These are phyloP conservation scores for Apodemus agrarius DNA, from an alignment of 2,797 vertebrate species.

Conservation along the genomic window DNA sequence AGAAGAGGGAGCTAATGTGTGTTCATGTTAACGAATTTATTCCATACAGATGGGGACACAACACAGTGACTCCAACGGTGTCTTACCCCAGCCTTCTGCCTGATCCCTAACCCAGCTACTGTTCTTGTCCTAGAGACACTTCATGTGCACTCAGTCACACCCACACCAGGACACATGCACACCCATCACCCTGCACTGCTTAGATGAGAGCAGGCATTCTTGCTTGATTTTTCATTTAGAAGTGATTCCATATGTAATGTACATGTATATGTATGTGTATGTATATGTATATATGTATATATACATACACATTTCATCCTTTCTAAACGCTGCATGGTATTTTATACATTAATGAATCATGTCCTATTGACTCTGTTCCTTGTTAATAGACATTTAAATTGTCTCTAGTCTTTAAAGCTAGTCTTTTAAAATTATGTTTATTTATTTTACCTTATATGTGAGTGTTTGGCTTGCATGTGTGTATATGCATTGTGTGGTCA, in stretches of 20 bases:
- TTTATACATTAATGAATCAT: not conserved
- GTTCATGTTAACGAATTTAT: not conserved
- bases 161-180: not conserved
- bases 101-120: accelerated
- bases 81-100: not conserved
- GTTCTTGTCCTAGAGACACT: not conserved
- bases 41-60: not conserved
- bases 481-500: not conserved
- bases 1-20: not conserved
- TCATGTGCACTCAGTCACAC: not conserved
- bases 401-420: not conserved
- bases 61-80: too few relatives aligned
- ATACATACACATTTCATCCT: not conserved
- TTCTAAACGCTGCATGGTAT: not conserved
- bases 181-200: not conserved
- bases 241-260: not conserved
- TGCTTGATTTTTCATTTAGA: not conserved
- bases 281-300: not conserved
- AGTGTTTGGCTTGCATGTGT: not conserved
- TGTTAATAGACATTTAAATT: not conserved
- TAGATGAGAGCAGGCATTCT: not conserved
- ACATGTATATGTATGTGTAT: not conserved
- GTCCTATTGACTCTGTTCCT: not conserved
- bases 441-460: not conserved
- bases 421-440: not conserved